Base-by-base conservation (phyloP, 2,113 vertebrate species). In the Pyxicephalus adspersus region DNA sequence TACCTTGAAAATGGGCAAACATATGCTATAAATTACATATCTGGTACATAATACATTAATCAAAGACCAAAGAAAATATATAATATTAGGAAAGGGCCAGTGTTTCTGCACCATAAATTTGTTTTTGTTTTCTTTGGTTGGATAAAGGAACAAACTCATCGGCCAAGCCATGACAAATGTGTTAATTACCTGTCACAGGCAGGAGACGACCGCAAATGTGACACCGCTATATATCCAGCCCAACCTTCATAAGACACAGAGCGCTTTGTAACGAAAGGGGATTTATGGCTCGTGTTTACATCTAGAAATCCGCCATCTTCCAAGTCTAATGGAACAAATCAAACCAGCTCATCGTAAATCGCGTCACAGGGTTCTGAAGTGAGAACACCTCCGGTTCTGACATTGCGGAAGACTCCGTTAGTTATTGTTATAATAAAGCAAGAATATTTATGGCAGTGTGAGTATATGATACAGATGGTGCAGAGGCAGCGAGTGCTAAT, bases 101-200 rank as follows among this genome's bases (percentile, higher is more conserved):
- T 57, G 11, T 31, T 65, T 38, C 8, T 55, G 19, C 26, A n/a
- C 63, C 13, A 25, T 66, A 66, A 54, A 77, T 65, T 66, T 55
- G 64, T 52, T 57, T 66, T 65, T 66, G 26, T 77, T 66, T 77
- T 61, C 23, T 52, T 52, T 45, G 19, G 20, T 60, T 2, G 9
- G 22, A 45, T n/a, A 5, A 1, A 52, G 26, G 75, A 54, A 76
- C 29, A 50, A 54, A 28, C 26, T 66, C 51, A 45, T 66, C 18
- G 11, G 58, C 25, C 20, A 7, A 31, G 50, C n/a, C 34, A 29
- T 77, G 23, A 61, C 22, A 70, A 80, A 70, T 70, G 29, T 80
- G 34, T 80, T 80, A 80, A 70, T 80, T 70, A 70, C 77, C 77
- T 80, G 55, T 61, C 65, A 71, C n/a, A 45, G 18, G 66, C 31